These are phyloP conservation scores for Poecilia wingei DNA, from an alignment of 2,797 vertebrate species.

Conservation along the genomic window DNA sequence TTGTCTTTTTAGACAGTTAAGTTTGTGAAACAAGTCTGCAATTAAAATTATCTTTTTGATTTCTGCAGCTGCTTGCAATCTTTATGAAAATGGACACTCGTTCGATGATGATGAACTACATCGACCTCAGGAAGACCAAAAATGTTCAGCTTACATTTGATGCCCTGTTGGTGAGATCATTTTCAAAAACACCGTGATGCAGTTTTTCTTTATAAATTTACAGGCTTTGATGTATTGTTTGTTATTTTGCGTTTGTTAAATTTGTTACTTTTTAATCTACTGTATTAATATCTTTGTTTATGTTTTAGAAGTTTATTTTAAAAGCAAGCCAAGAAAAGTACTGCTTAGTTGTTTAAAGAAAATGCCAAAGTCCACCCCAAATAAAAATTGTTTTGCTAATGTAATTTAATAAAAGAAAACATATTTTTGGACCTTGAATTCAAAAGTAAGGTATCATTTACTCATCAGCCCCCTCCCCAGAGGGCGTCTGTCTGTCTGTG, in stretches of 20 bases:
- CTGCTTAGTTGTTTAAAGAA: background rate
- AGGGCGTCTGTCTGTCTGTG: constrained; percentile 29
- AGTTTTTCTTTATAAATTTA: background rate
- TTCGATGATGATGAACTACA: constrained; percentile 95
- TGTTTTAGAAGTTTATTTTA: background rate
- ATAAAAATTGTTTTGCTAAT: accelerated
- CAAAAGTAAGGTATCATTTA: background rate
- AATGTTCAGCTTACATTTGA: constrained; percentile 95
- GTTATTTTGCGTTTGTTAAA: background rate
- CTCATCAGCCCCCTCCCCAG: background rate
- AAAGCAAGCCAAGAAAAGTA: background rate
- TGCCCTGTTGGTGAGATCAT: constrained; percentile 88
- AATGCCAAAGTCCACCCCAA: background rate
- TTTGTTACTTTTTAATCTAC: background rate
- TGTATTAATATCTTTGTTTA: background rate
- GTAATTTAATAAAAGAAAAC: background rate
- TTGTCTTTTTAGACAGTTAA: background rate
- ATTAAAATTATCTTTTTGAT: background rate
- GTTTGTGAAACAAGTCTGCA: background rate
- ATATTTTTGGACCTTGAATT: background rate
- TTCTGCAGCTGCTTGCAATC: constrained; percentile 87
- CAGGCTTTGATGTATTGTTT: background rate
- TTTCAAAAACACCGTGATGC: background rate
- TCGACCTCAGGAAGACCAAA: constrained; percentile 88
- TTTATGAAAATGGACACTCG: constrained; percentile 94